Evolutionary conservation across 2,797 vertebrate genomes (phyloP), one percentile per base, ranked within the genome.

Genomic region (Amazonetta brasiliensis): DNA sequence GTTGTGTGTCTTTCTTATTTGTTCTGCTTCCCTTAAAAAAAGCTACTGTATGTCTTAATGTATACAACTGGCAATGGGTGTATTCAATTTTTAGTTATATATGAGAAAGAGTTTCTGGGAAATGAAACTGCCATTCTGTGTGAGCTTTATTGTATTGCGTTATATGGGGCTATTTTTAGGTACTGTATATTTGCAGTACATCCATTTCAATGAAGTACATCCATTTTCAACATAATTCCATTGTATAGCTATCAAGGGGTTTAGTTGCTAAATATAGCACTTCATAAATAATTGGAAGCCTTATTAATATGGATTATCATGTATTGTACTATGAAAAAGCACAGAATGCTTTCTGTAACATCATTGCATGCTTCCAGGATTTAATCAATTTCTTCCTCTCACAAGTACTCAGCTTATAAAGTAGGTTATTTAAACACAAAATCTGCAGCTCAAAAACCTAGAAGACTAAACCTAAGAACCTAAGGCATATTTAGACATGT

Each of bases 291-390:
- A 97, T 73, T 81, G 76, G 97, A 89, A 92, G 87, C 39, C 63
- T 97, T 95, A 94, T 96, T 97, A 97, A 97, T 97, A 97, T 77
- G 86, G 72, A 97, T 96, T 96, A 89, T 89, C 89, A 91, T 92
- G 76, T 96, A 90, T 92, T 91, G 44, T 87, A 78, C 85, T 37
- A 30, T 91, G 74, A 81, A 91, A 96, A 97, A 94, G 82, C 81
- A 93, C 59, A 84, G 90, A 97, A 95, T 88, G 92, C 89, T 96
- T 74, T 91, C 90, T 96, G 63, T 64, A 94, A 84, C 96, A 95
- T 95, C 96, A 94, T 93, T 88, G 66, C 94, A 93, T 95, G 82
- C 94, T 97, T 97, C 93, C 87, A 96, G 94, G 92, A 97, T 92
- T 83, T 63, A 95, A 94, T 97, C 93, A 97, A 96, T 97, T 96